A percentile compares a stretch with the other conserved stretches of the same genome.
These are phyloP conservation scores for Mallotus villosus DNA, from an alignment of 2,797 vertebrate species.

Conservation along the genomic window DNA sequence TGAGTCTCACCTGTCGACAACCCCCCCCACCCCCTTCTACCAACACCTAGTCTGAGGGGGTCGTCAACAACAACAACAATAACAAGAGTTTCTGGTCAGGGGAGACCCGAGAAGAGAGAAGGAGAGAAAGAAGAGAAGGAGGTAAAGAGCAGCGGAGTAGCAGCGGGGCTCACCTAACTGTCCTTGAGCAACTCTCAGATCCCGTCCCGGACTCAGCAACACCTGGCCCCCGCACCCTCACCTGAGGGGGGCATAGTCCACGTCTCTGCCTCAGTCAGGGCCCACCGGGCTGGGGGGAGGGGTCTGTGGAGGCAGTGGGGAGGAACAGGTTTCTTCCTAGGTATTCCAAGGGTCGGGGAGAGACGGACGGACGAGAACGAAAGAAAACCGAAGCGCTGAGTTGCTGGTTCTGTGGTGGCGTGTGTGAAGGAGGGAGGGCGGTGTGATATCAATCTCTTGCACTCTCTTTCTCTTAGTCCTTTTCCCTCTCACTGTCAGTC, in stretches of 20 bases:
- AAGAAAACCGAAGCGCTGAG: no score
- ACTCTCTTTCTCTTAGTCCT: not conserved
- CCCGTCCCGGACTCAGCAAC: not conserved
- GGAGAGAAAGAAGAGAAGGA: not conserved
- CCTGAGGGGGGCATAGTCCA: not conserved
- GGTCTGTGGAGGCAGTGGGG: not conserved
- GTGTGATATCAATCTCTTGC: not conserved
- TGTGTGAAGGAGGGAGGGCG: not conserved
- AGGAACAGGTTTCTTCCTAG: not conserved
- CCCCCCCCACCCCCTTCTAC: not conserved
- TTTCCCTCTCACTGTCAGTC: not conserved
- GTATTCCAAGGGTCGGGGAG: not conserved
- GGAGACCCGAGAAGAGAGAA: not conserved
- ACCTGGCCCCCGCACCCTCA: not conserved
- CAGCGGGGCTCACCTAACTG: not conserved
- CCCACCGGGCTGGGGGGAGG: not conserved
- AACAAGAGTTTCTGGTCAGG: no score
- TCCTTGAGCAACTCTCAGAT: not conserved
- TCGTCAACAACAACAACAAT: no score
- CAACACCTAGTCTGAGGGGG: not conserved
- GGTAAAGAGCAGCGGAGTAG: no score
- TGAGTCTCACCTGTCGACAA: slow-evolving; percentile 47
- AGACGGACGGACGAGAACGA: not conserved
- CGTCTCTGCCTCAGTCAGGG: not conserved
- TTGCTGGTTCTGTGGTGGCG: not conserved